These are phyloP conservation scores for Papilio machaon DNA, from an alignment of 1,140 invertebrate species.

Conservation along the genomic window DNA sequence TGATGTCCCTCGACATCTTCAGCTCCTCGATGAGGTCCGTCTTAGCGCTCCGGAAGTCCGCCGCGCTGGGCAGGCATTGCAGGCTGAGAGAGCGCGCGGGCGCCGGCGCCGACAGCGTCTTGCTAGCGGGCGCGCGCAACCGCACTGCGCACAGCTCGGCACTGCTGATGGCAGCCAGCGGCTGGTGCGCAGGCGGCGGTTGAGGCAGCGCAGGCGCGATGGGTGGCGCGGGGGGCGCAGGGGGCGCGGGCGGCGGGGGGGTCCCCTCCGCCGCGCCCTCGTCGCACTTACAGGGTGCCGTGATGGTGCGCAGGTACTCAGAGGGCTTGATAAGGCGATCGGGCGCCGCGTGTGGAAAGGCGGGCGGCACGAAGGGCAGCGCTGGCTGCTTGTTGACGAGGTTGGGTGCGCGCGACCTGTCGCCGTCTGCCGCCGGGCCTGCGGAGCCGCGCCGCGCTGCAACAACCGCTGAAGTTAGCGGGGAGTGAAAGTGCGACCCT, in stretches of 20 bases:
- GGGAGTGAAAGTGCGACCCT: slow-evolving; percentile 74
- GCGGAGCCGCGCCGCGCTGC: slow-evolving; percentile 71
- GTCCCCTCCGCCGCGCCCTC: slow-evolving; percentile 84
- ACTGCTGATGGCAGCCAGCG: slow-evolving; percentile 91
- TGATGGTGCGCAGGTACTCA: slow-evolving; percentile 93
- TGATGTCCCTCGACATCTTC: slow-evolving; percentile 94
- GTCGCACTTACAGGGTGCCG: slow-evolving; percentile 78
- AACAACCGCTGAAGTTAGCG: slow-evolving; percentile 58
- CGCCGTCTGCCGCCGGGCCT: slow-evolving; percentile 71
- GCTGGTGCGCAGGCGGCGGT: slow-evolving; percentile 83
- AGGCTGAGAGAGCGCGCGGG: slow-evolving; percentile 87
- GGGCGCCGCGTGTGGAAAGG: slow-evolving; percentile 88
- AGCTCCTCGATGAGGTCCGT: slow-evolving; percentile 94
- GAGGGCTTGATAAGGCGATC: slow-evolving; percentile 94
- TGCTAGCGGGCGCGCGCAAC: slow-evolving; percentile 88
- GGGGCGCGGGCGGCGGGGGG: slow-evolving; percentile 77
- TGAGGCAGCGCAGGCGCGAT: slow-evolving; percentile 82
- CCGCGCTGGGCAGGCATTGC: slow-evolving; percentile 85
- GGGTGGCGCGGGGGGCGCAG: slow-evolving; percentile 78
- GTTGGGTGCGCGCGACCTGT: slow-evolving; percentile 83
- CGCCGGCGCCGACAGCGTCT: slow-evolving; percentile 90
- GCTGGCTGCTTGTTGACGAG: slow-evolving; percentile 92
- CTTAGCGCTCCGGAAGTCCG: slow-evolving; percentile 89
- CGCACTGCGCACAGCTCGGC: slow-evolving; percentile 92
- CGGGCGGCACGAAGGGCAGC: slow-evolving; percentile 93